phyloP scores from a whole-genome alignment of 1,140 invertebrate genomes.

The Brachionus koreanus region DNA sequence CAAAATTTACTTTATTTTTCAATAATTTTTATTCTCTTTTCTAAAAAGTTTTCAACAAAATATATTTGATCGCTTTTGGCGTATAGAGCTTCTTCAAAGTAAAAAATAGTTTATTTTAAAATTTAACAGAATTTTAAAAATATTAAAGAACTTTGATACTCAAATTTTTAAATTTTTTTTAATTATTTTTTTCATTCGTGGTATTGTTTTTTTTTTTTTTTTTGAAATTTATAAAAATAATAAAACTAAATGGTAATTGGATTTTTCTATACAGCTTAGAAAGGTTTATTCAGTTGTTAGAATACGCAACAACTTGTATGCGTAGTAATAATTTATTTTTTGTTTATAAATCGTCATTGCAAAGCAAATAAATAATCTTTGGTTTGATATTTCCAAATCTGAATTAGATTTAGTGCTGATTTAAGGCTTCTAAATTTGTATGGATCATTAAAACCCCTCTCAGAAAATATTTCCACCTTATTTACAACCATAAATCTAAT shows the following conservation, averaged over 20 bases:
- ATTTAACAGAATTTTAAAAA: too few relatives aligned
- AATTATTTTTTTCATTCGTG: not conserved
- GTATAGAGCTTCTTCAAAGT: too few relatives aligned
- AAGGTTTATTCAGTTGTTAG: not conserved
- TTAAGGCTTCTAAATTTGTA: not conserved
- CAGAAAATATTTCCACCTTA: not conserved
- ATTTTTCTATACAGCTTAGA: not conserved
- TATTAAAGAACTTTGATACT: too few relatives aligned
- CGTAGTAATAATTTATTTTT: not conserved
- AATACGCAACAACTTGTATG: not conserved
- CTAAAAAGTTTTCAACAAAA: not conserved
- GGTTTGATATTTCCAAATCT: not conserved
- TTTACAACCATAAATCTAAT: not conserved
- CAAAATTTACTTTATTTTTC: not conserved
- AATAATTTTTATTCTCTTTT: not conserved
- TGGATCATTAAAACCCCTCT: not conserved
- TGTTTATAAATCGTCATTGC: conserved; percentile 3
- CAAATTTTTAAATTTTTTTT: not conserved
- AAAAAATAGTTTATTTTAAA: too few relatives aligned
- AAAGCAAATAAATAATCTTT: not conserved
- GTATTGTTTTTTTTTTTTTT: not conserved
- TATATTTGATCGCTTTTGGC: too few relatives aligned
- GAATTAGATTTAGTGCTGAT: not conserved
- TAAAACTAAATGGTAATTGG: not conserved
- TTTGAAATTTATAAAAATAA: not conserved